These are phyloP conservation scores for Andinoacara biseriatus DNA, from an alignment of 2,113 vertebrate genomes.

Conservation along the genomic window DNA sequence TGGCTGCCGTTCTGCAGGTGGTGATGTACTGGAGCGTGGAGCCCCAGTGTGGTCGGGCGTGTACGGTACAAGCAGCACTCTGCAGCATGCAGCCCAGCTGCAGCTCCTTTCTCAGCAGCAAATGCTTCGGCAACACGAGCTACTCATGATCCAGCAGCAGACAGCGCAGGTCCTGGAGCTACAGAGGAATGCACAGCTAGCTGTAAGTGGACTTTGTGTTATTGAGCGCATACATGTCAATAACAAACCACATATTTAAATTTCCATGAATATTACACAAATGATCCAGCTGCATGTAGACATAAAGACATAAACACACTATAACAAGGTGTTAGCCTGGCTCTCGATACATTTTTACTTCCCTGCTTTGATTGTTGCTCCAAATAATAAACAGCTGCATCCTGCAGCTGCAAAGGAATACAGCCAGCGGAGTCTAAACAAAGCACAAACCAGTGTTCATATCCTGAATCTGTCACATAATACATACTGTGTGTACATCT, in stretches of 20 bases:
- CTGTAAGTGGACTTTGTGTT: constrained; percentile 55
- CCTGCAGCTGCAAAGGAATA: not conserved
- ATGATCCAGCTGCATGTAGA: not conserved
- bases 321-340: not conserved
- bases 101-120: constrained; percentile 98
- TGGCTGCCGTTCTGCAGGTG: constrained; percentile 57
- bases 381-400: not conserved
- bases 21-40: constrained; percentile 92
- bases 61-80: constrained; percentile 87
- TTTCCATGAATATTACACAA: not conserved
- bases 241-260: not conserved
- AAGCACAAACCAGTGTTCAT: not conserved
- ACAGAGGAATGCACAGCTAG: constrained; percentile 87
- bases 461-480: constrained; percentile 1
- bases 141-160: constrained; percentile 97
- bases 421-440: constrained; percentile 4
- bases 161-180: constrained; percentile 94
- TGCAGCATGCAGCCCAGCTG: constrained; percentile 96
- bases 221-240: not conserved
- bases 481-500: not conserved
- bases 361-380: not conserved
- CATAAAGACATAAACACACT: not conserved
- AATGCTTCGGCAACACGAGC: constrained; percentile 93
- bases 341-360: not conserved
- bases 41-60: constrained; percentile 91